Base-by-base conservation (phyloP, 2,888 invertebrate species). In the Pegoplata infirma region DNA sequence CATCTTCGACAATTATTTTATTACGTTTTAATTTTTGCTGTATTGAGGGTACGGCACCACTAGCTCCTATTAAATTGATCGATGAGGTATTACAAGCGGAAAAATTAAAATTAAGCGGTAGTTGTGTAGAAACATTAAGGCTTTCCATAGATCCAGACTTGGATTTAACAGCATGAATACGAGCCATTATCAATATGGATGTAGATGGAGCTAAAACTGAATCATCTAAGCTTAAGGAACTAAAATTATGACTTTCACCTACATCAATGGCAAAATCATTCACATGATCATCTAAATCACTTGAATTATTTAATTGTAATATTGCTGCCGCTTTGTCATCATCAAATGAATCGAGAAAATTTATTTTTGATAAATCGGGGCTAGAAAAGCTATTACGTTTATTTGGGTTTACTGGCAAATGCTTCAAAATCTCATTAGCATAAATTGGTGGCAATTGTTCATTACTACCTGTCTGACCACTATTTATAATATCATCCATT, bases 341-440 rank as follows among this genome's bases (percentile, higher is more conserved):
- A 17, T 84, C 85, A 19, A 86, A 84, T 3, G 82, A 84, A 53
- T 89, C 87, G 28, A 87, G 74, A 25, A 84, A 85, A 59, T 88
- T 86, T 0, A 88, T 85, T 77, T 89, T 87, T 0, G 89, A 88
- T 1, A 90, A 82, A 83, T 90, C 90, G 0, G 90, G 90, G 80
- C 89, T 89, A 0, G 90, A 90, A 67, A 89, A 88, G 61, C 90
- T 90, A 56, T 89, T 89, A 0, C 90, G 88, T 49, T 89, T 89
- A 1, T 83, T 82, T 36, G 81, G 77, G 2, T 73, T 61, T 16
- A 77, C 25, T 6, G 44, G 14, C 17, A 32, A 23, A 67, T 69
- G 0, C 67, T 19, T 82, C 4, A 69, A 71, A 51, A 63, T 51
- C 17, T 71, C 75, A 73, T 82, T 82, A 23, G 73, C 73, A 67